Percentiles rank a stretch among this genome's conserved stretches.
Evolutionary conservation across 2,113 vertebrate genomes (phyloP).

Genomic region (Varanus komodoensis): DNA sequence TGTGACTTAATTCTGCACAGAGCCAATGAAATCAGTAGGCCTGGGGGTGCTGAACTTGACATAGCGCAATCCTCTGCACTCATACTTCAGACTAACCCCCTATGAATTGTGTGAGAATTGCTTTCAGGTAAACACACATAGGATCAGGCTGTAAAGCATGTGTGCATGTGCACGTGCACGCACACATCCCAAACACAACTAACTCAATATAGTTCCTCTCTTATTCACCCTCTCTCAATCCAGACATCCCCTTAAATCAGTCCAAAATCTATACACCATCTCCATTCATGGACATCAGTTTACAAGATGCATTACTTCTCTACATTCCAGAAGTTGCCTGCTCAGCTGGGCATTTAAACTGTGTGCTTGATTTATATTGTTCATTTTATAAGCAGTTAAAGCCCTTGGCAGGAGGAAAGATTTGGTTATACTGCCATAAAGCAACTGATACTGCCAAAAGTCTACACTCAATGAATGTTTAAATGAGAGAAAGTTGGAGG

Average conservation of each 20-base stretch:
- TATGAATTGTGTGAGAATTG: neutral
- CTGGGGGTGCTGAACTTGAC: neutral
- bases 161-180: no score
- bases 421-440: neutral
- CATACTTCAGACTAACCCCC: neutral
- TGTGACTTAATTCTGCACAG: neutral
- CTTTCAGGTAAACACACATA: neutral
- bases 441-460: neutral
- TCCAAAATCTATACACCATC: neutral
- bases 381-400: neutral
- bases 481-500: neutral
- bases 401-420: neutral
- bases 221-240: neutral
- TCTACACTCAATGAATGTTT: neutral
- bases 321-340: neutral
- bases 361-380: neutral
- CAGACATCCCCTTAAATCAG: neutral
- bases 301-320: neutral
- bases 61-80: neutral
- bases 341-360: neutral
- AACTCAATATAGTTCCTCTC: neutral
- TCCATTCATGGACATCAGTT: neutral
- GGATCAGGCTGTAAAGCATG: neutral
- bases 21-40: neutral
- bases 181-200: neutral